phyloP scores from a whole-genome alignment of 2,888 invertebrate genomes.

The Steinernema carpocapsae region DNA sequence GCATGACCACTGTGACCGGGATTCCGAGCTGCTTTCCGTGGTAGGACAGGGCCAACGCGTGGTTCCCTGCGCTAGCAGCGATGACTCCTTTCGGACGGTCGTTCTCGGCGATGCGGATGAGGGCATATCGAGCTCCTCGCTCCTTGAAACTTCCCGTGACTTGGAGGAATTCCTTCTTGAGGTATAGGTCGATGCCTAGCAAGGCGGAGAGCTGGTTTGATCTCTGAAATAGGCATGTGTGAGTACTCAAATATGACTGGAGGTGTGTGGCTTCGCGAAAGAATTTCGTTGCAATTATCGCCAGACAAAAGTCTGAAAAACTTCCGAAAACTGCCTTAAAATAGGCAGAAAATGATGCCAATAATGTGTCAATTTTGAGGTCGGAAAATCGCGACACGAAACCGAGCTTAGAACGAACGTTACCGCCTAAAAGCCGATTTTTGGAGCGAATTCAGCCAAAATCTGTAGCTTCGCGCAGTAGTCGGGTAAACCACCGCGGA shows the following conservation, averaged over 20 bases:
- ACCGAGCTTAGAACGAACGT: no score
- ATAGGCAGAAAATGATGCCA: no score
- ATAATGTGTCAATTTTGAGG: no score
- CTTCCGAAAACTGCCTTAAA: no score
- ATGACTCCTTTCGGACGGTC: constrained; percentile 46
- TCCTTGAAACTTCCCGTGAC: constrained; percentile 96
- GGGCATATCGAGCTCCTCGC: constrained; percentile 82
- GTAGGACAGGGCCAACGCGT: constrained; percentile 84
- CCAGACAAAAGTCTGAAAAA: no score
- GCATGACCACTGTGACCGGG: constrained; percentile 90
- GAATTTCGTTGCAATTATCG: no score
- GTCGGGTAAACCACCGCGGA: no score
- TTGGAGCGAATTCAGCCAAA: no score
- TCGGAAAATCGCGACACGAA: no score
- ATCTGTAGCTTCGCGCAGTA: no score
- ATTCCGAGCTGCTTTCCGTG: constrained; percentile 79
- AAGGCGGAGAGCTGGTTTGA: constrained; percentile 79
- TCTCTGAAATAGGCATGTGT: constrained; percentile 73
- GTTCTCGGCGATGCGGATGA: constrained; percentile 37
- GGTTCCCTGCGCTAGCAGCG: constrained; percentile 77
- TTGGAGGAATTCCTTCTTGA: constrained; percentile 92
- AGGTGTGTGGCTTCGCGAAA: no score
- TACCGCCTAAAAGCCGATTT: no score
- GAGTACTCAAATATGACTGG: neutral
- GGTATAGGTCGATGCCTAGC: constrained; percentile 84